Conservation (phyloP, 64 coral and sea anemone genomes). For the Montipora efflorescens region DNA sequence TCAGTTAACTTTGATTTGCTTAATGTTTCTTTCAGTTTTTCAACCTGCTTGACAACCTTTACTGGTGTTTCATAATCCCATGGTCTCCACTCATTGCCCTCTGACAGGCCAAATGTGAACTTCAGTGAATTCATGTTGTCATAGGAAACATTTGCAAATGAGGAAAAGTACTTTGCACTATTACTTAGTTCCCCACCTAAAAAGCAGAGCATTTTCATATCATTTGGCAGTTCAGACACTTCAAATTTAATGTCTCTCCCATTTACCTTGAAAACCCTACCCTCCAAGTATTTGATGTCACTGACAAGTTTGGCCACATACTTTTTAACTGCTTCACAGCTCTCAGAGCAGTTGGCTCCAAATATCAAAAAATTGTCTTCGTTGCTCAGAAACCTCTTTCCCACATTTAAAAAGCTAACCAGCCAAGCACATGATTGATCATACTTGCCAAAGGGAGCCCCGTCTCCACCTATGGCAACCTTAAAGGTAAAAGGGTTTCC, state of each 20-base stretch:
- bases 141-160: constrained; percentile 52
- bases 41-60: constrained; percentile 31
- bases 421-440: constrained; percentile 48
- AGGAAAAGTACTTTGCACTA: constrained; percentile 64
- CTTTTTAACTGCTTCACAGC: constrained; percentile 40
- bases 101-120: constrained; percentile 24
- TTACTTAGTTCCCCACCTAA: constrained; percentile 49
- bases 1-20: neutral
- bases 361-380: constrained; percentile 59
- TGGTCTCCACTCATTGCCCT: constrained; percentile 25
- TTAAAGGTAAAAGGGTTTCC: constrained; percentile 16
- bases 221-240: constrained; percentile 61
- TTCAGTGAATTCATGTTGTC: neutral
- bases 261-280: constrained; percentile 49
- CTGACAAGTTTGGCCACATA: constrained; percentile 49
- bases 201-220: constrained; percentile 70
- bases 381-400: constrained; percentile 49
- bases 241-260: constrained; percentile 5
- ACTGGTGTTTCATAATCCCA: constrained; percentile 28
- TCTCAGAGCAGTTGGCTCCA: constrained; percentile 54
- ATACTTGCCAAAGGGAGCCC: constrained; percentile 58
- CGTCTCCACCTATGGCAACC: constrained; percentile 47
- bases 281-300: constrained; percentile 47
- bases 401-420: constrained; percentile 44
- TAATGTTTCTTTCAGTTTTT: constrained; percentile 4